Base-by-base conservation (phyloP, 2,797 vertebrate species). In the Micromesistius poutassou region DNA sequence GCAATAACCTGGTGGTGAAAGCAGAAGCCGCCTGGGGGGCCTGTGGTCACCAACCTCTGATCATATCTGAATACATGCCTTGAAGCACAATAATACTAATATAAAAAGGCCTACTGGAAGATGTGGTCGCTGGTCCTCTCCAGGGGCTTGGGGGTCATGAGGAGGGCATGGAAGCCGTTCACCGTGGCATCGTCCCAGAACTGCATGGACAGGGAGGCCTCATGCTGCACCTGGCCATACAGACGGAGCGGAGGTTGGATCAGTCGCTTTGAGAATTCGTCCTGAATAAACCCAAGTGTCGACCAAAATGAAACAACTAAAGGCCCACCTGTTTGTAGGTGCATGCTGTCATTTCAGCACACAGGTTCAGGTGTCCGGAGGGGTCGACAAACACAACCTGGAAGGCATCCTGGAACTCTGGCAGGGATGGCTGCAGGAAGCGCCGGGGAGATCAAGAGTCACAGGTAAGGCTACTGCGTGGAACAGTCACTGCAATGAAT, bases 301-400 rank as follows among this genome's bases (percentile, higher is more conserved):
- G 62, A 9, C 25, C 55, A 2, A 62, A 62, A 4, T 25, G 62
- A 12, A 9, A 28, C n/a, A 10, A 6, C 33, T 35, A 7, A 25
- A 25, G 25, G 3, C 76, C 81, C 92, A 98, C 97, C 96, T 95
- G 96, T 84, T 95, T 96, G 86, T 98, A 99, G 76, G 95, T 97
- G 84, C 89, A 96, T 9, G 95, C 90, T 0, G 97, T 98, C 93
- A 99, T 95, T 80, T 98, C 97, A 3, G 96, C 96, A 6, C 96
- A 98, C 87, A 99, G 91, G 87, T 99, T 99, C 76, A 99, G 96
- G 77, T 94, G 89, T 30, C 98, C 98, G 2, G 97, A 97, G 1
- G 97, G 94, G 89, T 98, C 98, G 36, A 99, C 92, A 86, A 99
- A 98, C 50, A 99, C 97, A 28, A 98, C 97, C 40, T 96, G 94